Percentiles rank a stretch among this genome's conserved stretches.
These are phyloP conservation scores for Gasteruption jaculator DNA, from an alignment of 2,888 invertebrate genomes.

Conservation along the genomic window DNA sequence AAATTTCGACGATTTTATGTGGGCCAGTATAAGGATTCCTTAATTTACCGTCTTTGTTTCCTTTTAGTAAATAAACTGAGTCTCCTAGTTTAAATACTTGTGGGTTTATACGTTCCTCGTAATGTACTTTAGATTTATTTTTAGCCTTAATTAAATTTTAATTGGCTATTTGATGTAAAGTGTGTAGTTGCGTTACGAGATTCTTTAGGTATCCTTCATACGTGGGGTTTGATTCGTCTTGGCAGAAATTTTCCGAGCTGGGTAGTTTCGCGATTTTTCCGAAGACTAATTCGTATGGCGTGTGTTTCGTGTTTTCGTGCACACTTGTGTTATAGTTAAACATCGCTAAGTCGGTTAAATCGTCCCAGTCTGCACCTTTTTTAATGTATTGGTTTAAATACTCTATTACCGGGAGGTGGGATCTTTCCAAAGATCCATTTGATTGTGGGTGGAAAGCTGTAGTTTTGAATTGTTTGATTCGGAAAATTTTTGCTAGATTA, in stretches of 20 bases:
- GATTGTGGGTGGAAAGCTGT: slow-evolving; percentile 8
- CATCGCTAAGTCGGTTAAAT: not conserved
- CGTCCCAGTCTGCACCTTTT: too few relatives aligned
- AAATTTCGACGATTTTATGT: too few relatives aligned
- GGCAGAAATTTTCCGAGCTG: not conserved
- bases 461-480: too few relatives aligned
- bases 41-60: slow-evolving; percentile 1
- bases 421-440: slow-evolving; percentile 3
- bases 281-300: not conserved
- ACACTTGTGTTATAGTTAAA: too few relatives aligned
- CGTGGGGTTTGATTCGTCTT: not conserved
- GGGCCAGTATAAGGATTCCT: slow-evolving; percentile 3
- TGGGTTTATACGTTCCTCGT: not conserved
- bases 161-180: too few relatives aligned
- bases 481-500: not conserved
- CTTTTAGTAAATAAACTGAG: too few relatives aligned
- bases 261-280: too few relatives aligned
- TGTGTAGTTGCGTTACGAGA: not conserved
- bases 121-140: not conserved
- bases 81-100: not conserved
- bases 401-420: not conserved
- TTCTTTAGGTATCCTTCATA: not conserved
- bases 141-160: not conserved
- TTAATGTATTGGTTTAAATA: not conserved
- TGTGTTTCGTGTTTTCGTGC: not conserved